Evolutionary conservation across 2,888 invertebrate species (phyloP), one percentile per base, ranked within the genome.

Genomic region (Lamellibrachia columna): DNA sequence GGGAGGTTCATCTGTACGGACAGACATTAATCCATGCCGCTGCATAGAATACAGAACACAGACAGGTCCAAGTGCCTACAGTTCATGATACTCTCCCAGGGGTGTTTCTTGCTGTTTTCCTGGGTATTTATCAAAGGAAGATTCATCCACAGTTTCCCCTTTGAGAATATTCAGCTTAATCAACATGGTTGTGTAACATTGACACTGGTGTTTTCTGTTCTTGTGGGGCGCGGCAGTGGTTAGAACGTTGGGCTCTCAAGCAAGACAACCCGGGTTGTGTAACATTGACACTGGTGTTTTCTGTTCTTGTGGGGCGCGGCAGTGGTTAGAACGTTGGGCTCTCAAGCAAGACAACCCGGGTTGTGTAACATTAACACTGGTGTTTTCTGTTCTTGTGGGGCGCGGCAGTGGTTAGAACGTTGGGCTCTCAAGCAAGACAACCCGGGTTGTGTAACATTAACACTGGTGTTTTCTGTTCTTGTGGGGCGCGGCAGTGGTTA

Each of bases 101-200:
- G 22, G 15, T 6, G 6, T n/a, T 11, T 75, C 15, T 22, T 75
- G 22, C 40, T 40, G 75, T 22, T 4, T 75, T 75, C n/a, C 22
- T 75, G 75, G 75, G 75, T 75, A 75, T 75, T 75, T 75, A 75
- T 75, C 75, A 75, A 75, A 75, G 75, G n/a, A 15, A 22, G 75
- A 75, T n/a, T 22, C 75, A 75, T 75, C n/a, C 75, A 75, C 22
- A 75, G 75, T 11, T 75, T 75, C 75, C 58, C 75, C 75, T 4
- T 22, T 75, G 75, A 11, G 75, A 4, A 75, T 75, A 15, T 6
- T 2, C 75, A 4, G 75, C 75, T 75, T 75, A 75, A 75, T 75
- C n/a, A 15, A 75, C 6, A 75, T 22, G 75, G n/a, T 6, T 3
- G 75, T 75, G 75, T 40, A 40, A 40, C 40, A 40, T 40, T 40